A percentile compares a stretch with the other conserved stretches of the same genome.
Conservation (phyloP, 2,888 invertebrate genomes). For the Eristalis tenax region DNA sequence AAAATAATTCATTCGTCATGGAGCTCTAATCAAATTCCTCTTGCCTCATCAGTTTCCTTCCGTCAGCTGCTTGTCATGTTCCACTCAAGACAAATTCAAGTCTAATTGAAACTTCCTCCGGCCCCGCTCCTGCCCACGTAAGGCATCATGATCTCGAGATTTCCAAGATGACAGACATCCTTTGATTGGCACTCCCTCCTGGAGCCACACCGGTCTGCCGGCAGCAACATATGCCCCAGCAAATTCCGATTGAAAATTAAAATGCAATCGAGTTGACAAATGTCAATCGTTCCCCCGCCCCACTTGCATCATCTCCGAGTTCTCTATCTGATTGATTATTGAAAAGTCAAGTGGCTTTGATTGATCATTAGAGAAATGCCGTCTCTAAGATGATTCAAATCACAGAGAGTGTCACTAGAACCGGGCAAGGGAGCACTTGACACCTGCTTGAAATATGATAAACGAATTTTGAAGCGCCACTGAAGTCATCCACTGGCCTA, state of each 20-base stretch:
- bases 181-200: background rate
- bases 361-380: background rate
- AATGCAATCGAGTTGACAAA: background rate
- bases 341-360: conserved; percentile 1
- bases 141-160: background rate
- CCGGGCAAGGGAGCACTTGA: background rate
- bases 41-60: background rate
- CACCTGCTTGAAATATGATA: conserved; percentile 12
- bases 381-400: too few species aligned
- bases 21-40: too few species aligned
- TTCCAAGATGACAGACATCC: background rate
- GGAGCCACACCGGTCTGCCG: background rate
- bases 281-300: background rate
- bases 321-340: background rate
- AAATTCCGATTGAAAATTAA: background rate
- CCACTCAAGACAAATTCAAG: background rate
- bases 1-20: too few species aligned
- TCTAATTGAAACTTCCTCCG: background rate
- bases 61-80: background rate
- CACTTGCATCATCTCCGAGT: background rate
- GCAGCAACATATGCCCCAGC: background rate
- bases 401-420: background rate
- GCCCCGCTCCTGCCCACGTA: too few species aligned
- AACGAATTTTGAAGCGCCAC: background rate
- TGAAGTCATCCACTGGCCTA: background rate